Evolutionary conservation across 2,797 vertebrate genomes (phyloP).

Genomic region (Cossypha dichroa): DNA sequence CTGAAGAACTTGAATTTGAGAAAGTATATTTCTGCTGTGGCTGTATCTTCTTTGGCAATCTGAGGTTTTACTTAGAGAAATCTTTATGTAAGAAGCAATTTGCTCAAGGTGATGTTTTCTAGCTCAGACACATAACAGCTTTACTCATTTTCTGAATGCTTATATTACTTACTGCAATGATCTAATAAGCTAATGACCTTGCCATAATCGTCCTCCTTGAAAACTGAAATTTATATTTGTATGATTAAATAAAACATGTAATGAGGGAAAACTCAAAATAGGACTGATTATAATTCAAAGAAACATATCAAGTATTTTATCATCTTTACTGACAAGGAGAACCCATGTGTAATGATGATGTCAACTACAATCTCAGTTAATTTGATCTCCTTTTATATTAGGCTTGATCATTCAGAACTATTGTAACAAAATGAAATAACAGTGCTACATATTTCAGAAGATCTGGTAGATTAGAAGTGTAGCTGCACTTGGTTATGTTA

Average conservation of each 20-base stretch:
- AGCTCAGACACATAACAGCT: background rate
- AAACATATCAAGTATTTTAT: constrained; percentile 35
- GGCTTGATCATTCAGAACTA: constrained; percentile 20
- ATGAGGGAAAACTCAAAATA: constrained; percentile 25
- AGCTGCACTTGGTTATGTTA: background rate
- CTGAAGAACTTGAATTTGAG: background rate
- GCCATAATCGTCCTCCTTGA: constrained; percentile 60
- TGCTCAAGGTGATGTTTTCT: constrained; percentile 52
- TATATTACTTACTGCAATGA: constrained; percentile 17
- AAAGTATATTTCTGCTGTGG: background rate
- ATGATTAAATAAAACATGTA: constrained; percentile 68
- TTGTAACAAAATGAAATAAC: constrained; percentile 42
- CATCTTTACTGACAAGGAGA: constrained; percentile 51
- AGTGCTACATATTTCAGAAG: background rate
- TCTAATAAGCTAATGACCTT: constrained; percentile 68
- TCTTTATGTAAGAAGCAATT: constrained; percentile 46
- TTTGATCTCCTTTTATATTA: constrained; percentile 29
- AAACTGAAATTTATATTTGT: constrained; percentile 66
- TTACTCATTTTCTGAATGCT: constrained; percentile 58
- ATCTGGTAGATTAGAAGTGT: background rate
- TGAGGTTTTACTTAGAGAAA: constrained; percentile 28
- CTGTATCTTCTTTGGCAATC: background rate
- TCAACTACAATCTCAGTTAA: constrained; percentile 40
- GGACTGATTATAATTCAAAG: constrained; percentile 36
- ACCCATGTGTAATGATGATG: constrained; percentile 54